Evolutionary conservation across 2,113 vertebrate genomes (phyloP).

Genomic region (Paralichthys olivaceus): DNA sequence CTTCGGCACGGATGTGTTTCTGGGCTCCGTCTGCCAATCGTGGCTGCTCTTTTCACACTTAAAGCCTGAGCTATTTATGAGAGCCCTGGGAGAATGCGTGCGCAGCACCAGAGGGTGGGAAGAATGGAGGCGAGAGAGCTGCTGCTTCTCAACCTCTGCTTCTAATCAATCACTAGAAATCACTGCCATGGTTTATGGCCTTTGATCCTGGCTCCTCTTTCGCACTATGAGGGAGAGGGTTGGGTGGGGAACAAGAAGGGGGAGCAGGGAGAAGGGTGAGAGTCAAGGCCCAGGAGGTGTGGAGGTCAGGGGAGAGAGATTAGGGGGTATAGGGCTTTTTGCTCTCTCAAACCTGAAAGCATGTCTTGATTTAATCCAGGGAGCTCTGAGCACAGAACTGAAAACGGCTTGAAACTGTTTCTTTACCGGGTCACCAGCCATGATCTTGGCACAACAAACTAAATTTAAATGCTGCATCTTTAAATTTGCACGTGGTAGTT

Average conservation of each 20-base stretch:
- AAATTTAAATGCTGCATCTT: too few species aligned
- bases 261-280: conserved; percentile 56
- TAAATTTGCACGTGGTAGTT: too few species aligned
- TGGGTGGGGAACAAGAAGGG: conserved; percentile 31
- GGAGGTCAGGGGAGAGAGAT: conserved; percentile 77
- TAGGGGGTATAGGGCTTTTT: conserved; percentile 54
- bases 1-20: conserved; percentile 62
- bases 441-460: too few species aligned
- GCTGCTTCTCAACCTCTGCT: conserved; percentile 87
- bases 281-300: conserved; percentile 66
- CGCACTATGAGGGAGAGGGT: conserved; percentile 71
- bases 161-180: conserved; percentile 95
- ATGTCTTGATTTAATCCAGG: conserved; percentile 68
- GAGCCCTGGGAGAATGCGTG: conserved; percentile 67
- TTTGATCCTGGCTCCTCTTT: conserved; percentile 96
- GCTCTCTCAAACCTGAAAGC: conserved; percentile 58
- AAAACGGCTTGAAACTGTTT: not conserved
- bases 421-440: too few species aligned
- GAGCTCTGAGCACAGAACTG: conserved; percentile 34
- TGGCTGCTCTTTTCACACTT: conserved; percentile 72
- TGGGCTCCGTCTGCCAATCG: conserved; percentile 73
- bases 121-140: conserved; percentile 60
- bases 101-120: conserved; percentile 71
- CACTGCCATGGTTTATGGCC: conserved; percentile 88
- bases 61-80: conserved; percentile 72